Conservation (phyloP, 2,113 vertebrate species). For the Girardinichthys multiradiatus region DNA sequence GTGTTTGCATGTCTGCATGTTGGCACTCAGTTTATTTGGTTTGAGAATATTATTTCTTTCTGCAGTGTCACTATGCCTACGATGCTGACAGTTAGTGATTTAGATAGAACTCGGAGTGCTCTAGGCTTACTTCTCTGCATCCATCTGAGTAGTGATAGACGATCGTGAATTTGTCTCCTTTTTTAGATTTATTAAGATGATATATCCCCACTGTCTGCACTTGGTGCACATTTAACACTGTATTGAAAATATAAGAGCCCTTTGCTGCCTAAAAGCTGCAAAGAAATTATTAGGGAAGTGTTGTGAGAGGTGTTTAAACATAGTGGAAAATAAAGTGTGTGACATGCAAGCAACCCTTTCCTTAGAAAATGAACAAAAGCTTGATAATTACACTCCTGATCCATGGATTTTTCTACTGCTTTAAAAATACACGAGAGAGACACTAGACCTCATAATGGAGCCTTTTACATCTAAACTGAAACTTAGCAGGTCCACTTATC, state of each 20-base stretch:
- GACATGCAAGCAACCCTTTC: constrained; percentile 1
- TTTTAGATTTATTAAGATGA: constrained; percentile 72
- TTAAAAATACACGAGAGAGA: constrained; percentile 36
- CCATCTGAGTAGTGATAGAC: constrained; percentile 58
- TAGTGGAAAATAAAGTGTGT: neutral
- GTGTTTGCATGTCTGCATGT: neutral
- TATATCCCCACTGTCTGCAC: constrained; percentile 53
- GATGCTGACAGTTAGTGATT: constrained; percentile 52
- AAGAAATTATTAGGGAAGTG: constrained; percentile 25
- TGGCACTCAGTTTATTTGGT: constrained; percentile 4
- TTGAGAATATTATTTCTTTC: constrained; percentile 9
- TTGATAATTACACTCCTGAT: constrained; percentile 19
- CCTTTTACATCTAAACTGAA: constrained; percentile 66
- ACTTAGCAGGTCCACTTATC: constrained; percentile 33
- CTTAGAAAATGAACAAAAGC: constrained; percentile 5
- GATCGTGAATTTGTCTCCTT: constrained; percentile 60
- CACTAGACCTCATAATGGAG: constrained; percentile 49
- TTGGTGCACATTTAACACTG: constrained; percentile 43
- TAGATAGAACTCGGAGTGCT: constrained; percentile 58
- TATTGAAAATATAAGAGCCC: constrained; percentile 47
- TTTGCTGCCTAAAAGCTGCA: constrained; percentile 28
- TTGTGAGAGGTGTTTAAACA: constrained; percentile 18
- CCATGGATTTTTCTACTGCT: constrained; percentile 14
- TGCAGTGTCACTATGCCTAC: constrained; percentile 33
- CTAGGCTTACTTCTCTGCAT: constrained; percentile 47